Base-by-base conservation (phyloP, 2,888 invertebrate species). In the Oeneis ivallda region DNA sequence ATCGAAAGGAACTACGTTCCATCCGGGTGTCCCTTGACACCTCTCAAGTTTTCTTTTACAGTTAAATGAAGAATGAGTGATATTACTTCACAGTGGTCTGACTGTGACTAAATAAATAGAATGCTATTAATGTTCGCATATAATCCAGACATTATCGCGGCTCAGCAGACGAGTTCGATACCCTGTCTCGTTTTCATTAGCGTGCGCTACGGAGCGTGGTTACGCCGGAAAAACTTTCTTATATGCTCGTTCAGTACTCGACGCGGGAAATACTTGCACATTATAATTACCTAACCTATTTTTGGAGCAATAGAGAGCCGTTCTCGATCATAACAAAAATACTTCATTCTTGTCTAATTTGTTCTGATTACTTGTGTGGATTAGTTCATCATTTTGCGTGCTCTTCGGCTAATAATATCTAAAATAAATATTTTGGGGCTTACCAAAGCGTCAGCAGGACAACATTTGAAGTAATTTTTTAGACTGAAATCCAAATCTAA, bases 161-260 rank as follows among this genome's bases (percentile, higher is more conserved):
- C 61, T 34, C 75, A 73, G 74, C 73, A 75, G 75, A 71, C 76
- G 79, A 75, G 89, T 86, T 88, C 88, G 81, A 81, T 85, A 83
- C 73, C 84, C 87, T 84, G 81, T 86, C 85, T 89, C 89, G 87
- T 87, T 89, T 89, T 89, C 88, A 87, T 82, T 83, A 77, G 82
- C 75, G 74, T 70, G 79, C 74, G 73, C 74, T 72, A 73, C 79
- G 78, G 80, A 72, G 74, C 72, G 73, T 79, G 78, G 78, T 80
- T 81, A 79, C 80, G 79, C 70, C 82, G 84, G 83, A 85, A 85
- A 83, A 83, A 84, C 82, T 83, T 80, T 83, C 70, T 71, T 72
- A 71, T 72, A 71, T 69, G 66, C 61, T 66, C 37, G 41, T 41
- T 63, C 62, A 26, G 65, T 63, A 59, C 60, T 67, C 60, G 60